A percentile compares a stretch with the other conserved stretches of the same genome.
Conservation (phyloP, 2,797 vertebrate genomes). For the Gouania willdenowi region DNA sequence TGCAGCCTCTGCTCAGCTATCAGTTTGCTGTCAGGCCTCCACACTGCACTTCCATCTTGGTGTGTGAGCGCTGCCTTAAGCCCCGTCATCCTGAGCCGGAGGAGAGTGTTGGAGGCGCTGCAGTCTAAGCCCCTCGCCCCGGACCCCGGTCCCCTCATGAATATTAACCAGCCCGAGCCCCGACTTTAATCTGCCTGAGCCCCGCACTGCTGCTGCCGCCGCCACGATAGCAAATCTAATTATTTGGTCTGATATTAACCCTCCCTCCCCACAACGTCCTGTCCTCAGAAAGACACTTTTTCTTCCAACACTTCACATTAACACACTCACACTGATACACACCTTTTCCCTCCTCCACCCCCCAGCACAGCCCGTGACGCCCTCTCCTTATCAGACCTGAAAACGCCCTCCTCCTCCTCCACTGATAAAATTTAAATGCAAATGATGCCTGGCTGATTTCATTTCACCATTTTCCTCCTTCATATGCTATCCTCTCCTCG, state of each 20-base stretch:
- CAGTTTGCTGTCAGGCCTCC: no score
- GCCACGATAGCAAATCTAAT: constrained; percentile 99
- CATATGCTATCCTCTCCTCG: constrained; percentile 27
- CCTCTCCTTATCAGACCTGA: constrained; percentile 81
- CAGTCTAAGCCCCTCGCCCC: no score
- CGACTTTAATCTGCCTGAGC: constrained; percentile 94
- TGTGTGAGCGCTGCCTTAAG: no score
- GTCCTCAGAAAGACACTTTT: no score
- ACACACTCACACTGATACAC: neutral
- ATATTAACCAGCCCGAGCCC: constrained; percentile 91
- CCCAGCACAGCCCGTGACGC: no score
- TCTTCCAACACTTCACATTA: no score
- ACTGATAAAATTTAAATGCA: constrained; percentile 82
- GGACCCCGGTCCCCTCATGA: constrained; percentile 84
- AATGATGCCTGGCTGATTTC: constrained; percentile 77
- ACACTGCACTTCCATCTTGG: no score
- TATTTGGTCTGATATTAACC: constrained; percentile 97
- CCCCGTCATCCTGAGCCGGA: no score
- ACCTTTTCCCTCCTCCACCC: constrained; percentile 46
- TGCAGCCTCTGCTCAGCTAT: no score
- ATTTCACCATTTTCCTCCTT: constrained; percentile 66
- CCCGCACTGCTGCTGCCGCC: constrained; percentile 92
- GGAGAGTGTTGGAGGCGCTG: no score
- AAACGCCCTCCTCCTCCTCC: constrained; percentile 75
- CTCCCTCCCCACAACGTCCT: constrained; percentile 37